phyloP scores from a whole-genome alignment of 2,888 invertebrate species.

The Chymomyza procnemis region DNA sequence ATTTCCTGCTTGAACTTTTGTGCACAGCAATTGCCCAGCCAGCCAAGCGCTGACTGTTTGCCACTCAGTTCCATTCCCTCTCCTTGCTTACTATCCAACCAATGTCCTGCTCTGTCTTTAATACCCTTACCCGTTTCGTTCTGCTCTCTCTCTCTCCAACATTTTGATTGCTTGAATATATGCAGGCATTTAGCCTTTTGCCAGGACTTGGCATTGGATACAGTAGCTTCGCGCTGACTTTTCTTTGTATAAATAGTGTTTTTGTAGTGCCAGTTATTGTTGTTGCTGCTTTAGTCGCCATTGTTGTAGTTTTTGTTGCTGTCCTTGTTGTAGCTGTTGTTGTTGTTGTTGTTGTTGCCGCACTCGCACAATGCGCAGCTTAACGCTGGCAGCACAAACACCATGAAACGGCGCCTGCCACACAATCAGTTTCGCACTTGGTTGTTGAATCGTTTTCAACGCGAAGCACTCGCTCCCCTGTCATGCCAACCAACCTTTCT shows the following conservation, averaged over 20 bases:
- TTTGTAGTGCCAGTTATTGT: slow-evolving; percentile 30
- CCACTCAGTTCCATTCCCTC: background rate
- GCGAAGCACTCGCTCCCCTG: background rate
- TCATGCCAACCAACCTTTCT: background rate
- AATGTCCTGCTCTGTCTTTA: slow-evolving; percentile 7
- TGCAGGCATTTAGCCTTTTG: slow-evolving; percentile 2
- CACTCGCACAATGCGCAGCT: slow-evolving; percentile 61
- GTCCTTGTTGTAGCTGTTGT: background rate
- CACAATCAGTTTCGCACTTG: slow-evolving; percentile 66
- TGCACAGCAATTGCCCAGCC: slow-evolving; percentile 51
- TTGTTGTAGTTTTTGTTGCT: slow-evolving; percentile 3
- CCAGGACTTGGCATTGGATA: slow-evolving; percentile 8
- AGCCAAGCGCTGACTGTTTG: background rate
- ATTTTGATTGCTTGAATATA: background rate
- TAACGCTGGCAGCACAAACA: slow-evolving; percentile 30
- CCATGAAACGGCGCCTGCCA: slow-evolving; percentile 28
- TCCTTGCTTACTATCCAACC: slow-evolving; percentile 12
- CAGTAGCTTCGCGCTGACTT: slow-evolving; percentile 36
- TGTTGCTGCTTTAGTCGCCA: background rate
- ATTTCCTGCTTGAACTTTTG: slow-evolving; percentile 45
- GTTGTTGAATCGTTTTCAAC: slow-evolving; percentile 27
- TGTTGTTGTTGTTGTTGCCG: slow-evolving; percentile 7
- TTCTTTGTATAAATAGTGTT: slow-evolving; percentile 68
- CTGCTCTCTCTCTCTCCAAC: background rate
- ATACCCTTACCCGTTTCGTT: background rate